Evolutionary conservation across 2,797 vertebrate genomes (phyloP).

Genomic region (Paedocypris micromegethes): DNA sequence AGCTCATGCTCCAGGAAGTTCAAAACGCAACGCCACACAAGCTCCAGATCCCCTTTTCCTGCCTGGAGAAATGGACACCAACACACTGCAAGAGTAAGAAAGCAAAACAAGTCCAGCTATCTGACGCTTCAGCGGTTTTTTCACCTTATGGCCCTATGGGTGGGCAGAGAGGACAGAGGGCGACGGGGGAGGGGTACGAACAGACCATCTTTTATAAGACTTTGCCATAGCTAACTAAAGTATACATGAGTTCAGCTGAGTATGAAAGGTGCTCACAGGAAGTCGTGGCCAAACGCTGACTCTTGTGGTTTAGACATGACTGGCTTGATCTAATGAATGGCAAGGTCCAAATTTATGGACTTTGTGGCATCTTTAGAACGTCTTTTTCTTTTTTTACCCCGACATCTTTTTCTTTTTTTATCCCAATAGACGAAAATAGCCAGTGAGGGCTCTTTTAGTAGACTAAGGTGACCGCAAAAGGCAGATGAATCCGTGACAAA

Average conservation of each 20-base stretch:
- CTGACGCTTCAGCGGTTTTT: slow-evolving; percentile 57
- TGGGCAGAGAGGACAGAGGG: slow-evolving; percentile 50
- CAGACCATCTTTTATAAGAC: slow-evolving; percentile 64
- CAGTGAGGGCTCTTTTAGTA: slow-evolving; percentile 23
- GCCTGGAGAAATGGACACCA: slow-evolving; percentile 62
- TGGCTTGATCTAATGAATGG: slow-evolving; percentile 6
- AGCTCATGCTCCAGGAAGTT: slow-evolving; percentile 42
- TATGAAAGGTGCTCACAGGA: slow-evolving; percentile 52
- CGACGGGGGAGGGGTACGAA: slow-evolving; percentile 43
- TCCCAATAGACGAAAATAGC: neutral
- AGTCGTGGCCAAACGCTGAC: slow-evolving; percentile 43
- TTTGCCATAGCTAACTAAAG: slow-evolving; percentile 61
- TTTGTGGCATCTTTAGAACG: slow-evolving; percentile 12
- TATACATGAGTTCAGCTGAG: slow-evolving; percentile 59
- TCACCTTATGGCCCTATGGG: slow-evolving; percentile 46
- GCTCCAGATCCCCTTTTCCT: slow-evolving; percentile 61
- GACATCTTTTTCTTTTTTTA: too few relatives aligned
- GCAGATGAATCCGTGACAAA: slow-evolving; percentile 37
- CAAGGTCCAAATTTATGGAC: neutral
- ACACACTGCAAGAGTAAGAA: slow-evolving; percentile 41
- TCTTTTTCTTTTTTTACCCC: neutral
- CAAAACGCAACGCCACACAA: slow-evolving; percentile 53
- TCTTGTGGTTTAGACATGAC: slow-evolving; percentile 3
- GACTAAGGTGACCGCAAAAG: slow-evolving; percentile 37
- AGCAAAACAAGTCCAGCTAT: slow-evolving; percentile 45